A percentile compares a stretch with the other conserved stretches of the same genome.
These are phyloP conservation scores for Cavia porcellus DNA, from an alignment of 2,113 vertebrate species.

Conservation along the genomic window DNA sequence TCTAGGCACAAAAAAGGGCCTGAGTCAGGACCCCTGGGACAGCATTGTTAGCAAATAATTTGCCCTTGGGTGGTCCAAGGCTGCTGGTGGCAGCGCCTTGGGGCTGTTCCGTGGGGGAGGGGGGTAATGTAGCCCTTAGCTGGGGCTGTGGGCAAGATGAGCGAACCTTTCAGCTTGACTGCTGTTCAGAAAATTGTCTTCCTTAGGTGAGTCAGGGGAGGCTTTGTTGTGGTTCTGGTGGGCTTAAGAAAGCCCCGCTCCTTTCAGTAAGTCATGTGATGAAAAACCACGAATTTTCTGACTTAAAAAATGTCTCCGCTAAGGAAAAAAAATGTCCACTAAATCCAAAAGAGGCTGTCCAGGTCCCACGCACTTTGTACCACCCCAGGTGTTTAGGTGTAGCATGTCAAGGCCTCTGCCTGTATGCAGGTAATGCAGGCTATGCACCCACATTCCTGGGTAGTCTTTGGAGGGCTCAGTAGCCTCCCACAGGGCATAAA, in stretches of 20 bases:
- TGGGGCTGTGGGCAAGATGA: slow-evolving; percentile 66
- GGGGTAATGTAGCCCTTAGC: neutral
- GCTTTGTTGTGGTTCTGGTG: neutral
- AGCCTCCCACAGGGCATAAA: neutral
- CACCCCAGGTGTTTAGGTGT: neutral
- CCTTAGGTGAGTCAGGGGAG: slow-evolving; percentile 70
- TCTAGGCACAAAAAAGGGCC: neutral
- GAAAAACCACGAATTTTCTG: neutral
- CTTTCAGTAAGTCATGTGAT: slow-evolving; percentile 52
- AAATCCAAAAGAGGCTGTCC: neutral
- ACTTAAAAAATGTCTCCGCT: slow-evolving; percentile 17
- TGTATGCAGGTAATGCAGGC: neutral
- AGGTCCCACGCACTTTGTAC: neutral
- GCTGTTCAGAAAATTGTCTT: slow-evolving; percentile 71
- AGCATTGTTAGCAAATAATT: slow-evolving; percentile 83
- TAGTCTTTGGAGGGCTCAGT: neutral
- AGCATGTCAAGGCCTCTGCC: neutral
- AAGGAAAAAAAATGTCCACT: neutral
- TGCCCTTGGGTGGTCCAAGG: neutral
- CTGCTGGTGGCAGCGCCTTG: neutral
- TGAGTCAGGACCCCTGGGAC: neutral
- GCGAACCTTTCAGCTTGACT: slow-evolving; percentile 32
- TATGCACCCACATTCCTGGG: neutral
- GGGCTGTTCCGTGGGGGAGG: slow-evolving; percentile 6
- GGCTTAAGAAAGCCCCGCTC: neutral